Base-by-base conservation (phyloP, 2,797 vertebrate species). In the Poecilia velifera region DNA sequence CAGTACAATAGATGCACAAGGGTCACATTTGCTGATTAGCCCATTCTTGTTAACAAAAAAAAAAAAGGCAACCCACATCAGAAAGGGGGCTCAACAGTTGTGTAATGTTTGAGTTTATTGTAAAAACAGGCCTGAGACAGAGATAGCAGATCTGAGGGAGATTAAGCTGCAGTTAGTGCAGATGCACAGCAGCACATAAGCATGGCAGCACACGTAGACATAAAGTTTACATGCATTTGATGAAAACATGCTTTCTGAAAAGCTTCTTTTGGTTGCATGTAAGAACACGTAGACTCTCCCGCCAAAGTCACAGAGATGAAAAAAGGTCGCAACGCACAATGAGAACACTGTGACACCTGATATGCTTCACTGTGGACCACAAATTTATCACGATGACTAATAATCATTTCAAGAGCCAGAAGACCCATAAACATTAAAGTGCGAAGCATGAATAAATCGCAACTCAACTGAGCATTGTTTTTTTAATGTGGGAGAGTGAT, bases 51-150 rank as follows among this genome's bases (percentile, higher is more conserved):
- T 80, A 83, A 79, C 64, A 62, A 73, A 87, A 72, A 88, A 72
- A 88, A 68, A 51, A 73, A 87, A 71, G 36, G 74, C 22, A 43
- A 36, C 28, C 73, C 51, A 59, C 47, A 55, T 71, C 68, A 76
- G 79, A 83, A 80, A 49, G 28, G 72, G 47, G 73, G 25, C 53
- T 10, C 13, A 71, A 73, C 9, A 36, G 84, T 85, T 90, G 87
- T 86, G 83, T 81, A 84, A 87, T 31, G 79, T 72, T 89, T 77
- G 28, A 41, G 76, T 82, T 88, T 88, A 79, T 7, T 59, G 82
- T 85, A 39, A 77, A 89, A 91, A 91, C 85, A 91, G 79, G 49
- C 43, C 13, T 6, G 3, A 25, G 59, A 31, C 39, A 45, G 22
- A 49, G 68, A 88, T 31, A 3, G 51, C 31, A 22, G 13, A 73